Conservation (phyloP, 2,888 invertebrate species). For the Mesochorus sp. region DNA sequence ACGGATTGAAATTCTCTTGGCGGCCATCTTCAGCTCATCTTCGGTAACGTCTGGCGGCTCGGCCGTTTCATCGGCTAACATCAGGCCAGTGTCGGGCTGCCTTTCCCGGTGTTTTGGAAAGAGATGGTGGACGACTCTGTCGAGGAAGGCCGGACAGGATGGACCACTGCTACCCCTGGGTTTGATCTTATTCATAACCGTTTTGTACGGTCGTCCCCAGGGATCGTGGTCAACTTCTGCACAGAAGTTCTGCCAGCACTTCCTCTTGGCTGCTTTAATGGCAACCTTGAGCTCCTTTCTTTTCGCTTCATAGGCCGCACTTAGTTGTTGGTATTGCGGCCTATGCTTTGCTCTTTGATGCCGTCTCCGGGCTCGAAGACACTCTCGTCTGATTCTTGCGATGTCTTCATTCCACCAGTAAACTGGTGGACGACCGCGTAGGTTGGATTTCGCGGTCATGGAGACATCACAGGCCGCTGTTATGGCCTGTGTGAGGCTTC, state of each 20-base stretch:
- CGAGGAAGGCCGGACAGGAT: slow-evolving; percentile 14
- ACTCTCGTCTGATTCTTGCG: not conserved
- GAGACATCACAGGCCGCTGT: not conserved
- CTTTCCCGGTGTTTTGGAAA: slow-evolving; percentile 11
- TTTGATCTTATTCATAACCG: slow-evolving; percentile 21
- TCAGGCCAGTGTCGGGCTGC: no score
- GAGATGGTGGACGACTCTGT: slow-evolving; percentile 15
- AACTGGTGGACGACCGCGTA: not conserved
- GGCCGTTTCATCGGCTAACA: not conserved
- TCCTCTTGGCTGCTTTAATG: not conserved
- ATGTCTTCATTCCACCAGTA: not conserved
- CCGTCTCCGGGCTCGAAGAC: not conserved
- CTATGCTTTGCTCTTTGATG: not conserved
- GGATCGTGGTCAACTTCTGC: not conserved
- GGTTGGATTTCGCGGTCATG: not conserved
- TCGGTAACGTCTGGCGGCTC: not conserved
- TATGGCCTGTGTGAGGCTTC: not conserved
- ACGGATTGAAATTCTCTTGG: no score
- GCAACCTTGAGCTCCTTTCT: not conserved
- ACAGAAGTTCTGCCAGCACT: not conserved
- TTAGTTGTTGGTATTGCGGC: not conserved
- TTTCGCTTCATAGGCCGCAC: not conserved
- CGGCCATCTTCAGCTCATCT: not conserved
- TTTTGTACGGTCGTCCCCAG: not conserved
- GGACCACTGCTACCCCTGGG: not conserved